phyloP scores from a whole-genome alignment of 2,888 invertebrate species.

The Dioctria linearis region DNA sequence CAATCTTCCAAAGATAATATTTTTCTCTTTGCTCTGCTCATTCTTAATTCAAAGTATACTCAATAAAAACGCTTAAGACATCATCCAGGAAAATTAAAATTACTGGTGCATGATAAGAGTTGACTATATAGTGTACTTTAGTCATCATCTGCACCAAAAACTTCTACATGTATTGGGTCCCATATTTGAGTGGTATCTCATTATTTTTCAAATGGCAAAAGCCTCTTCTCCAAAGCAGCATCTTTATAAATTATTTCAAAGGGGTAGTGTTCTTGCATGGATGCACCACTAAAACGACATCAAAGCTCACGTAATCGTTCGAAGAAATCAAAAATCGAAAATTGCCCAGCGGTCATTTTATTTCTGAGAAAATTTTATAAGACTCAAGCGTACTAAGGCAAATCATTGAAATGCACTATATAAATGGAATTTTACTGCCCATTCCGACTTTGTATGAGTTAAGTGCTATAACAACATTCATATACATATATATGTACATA shows the following conservation, averaged over 20 bases:
- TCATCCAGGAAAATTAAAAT: slow-evolving; percentile 25
- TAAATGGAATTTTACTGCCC: neutral
- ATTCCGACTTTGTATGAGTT: neutral
- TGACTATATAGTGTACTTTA: neutral
- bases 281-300: slow-evolving; percentile 32
- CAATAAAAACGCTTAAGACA: neutral
- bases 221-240: neutral
- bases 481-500: neutral
- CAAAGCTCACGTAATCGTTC: slow-evolving; percentile 53
- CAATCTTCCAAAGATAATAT: too few species aligned
- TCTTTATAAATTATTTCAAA: neutral
- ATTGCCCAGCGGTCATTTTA: slow-evolving; percentile 55
- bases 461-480: slow-evolving; percentile 17
- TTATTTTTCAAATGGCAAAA: slow-evolving; percentile 26
- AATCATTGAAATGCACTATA: neutral
- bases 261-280: neutral
- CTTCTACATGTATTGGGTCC: neutral
- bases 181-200: slow-evolving; percentile 20
- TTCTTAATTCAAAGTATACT: too few species aligned
- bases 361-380: slow-evolving; percentile 22
- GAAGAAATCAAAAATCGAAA: slow-evolving; percentile 50
- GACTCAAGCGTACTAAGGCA: neutral
- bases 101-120: slow-evolving; percentile 27
- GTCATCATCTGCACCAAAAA: neutral
- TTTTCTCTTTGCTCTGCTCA: too few species aligned